Evolutionary conservation across 2,113 vertebrate genomes (phyloP), one percentile per base, ranked within the genome.

Genomic region (Cairina moschata): DNA sequence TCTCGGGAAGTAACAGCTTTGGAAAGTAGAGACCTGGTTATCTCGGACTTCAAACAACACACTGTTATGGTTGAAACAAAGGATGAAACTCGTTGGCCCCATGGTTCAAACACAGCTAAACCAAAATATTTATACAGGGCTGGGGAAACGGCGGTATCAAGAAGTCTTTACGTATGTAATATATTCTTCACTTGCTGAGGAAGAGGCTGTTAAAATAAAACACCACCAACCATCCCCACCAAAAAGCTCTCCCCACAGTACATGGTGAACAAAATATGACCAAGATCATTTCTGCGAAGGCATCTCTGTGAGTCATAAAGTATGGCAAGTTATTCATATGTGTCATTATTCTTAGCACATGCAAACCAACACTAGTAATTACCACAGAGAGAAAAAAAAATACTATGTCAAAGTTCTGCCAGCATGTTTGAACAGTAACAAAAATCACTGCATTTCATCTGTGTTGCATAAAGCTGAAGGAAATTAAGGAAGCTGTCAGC

Each of bases 221-320:
- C 52, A 21, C 4, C 0, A 4, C 38, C 3, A 28, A 16, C 29
- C 9, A 2, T 60, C 58, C 54, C 69, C 52, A 34, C 38, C 0
- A 1, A 68, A 83, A 81, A 71, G 65, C 34, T 95, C 34, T 95
- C 73, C 77, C 32, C 38, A 3, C 4, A 1, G 69, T 91, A 84
- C 86, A 69, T 77, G 91, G 54, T 23, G 48, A 82, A 34, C 71
- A 4, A 5, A 89, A 67, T 82, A 71, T 85, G 95, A 85, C 71
- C 83, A 31, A n/a, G 92, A 71, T 87, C 8, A 89, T 93, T 94
- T 96, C 93, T 96, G 88, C 11, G 55, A 97, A 96, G 95, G 95
- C 95, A 96, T 90, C 68, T 78, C 14, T 4, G 52, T 97, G 96
- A 97, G 60, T 97, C 96, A 97, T 88, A 93, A 86, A 91, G 83